A percentile compares a stretch with the other conserved stretches of the same genome.
Evolutionary conservation across 2,888 invertebrate genomes (phyloP).

Genomic region (Perdita meconis): DNA sequence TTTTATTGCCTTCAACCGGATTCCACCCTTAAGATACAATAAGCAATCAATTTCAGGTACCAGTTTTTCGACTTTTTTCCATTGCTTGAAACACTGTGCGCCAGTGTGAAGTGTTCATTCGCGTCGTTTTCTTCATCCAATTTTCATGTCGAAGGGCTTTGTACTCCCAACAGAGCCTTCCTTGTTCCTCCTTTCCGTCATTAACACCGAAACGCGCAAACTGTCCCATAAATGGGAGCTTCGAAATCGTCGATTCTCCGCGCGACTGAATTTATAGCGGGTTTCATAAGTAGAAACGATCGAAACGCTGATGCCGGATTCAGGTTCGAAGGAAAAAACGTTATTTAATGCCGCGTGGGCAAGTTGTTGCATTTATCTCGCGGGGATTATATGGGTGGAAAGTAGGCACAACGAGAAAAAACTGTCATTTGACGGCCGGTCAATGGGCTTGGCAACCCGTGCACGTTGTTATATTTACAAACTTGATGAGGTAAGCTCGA

Average conservation of each 20-base stretch:
- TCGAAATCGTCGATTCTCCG: not conserved
- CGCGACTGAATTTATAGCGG: not conserved
- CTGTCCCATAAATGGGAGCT: not conserved
- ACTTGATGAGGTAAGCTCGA: constrained; percentile 15
- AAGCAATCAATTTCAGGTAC: no score
- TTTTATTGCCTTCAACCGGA: no score
- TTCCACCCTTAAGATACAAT: no score
- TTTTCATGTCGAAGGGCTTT: no score
- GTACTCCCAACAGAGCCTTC: no score
- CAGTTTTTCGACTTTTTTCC: no score
- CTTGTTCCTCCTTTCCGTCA: not conserved
- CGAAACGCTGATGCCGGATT: constrained; percentile 24
- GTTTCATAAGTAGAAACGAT: constrained; percentile 26
- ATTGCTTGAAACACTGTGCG: no score
- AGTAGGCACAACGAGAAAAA: constrained; percentile 55
- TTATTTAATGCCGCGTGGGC: constrained; percentile 57
- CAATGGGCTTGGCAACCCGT: constrained; percentile 44
- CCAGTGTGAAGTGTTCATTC: no score
- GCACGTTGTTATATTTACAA: constrained; percentile 21
- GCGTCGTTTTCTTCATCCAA: no score
- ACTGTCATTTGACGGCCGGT: constrained; percentile 44
- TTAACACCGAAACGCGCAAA: not conserved
- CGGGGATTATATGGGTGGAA: constrained; percentile 53
- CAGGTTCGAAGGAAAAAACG: constrained; percentile 25
- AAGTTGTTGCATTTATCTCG: constrained; percentile 38